Conservation (phyloP, 2,888 invertebrate species). For the Polyommatus icarus region DNA sequence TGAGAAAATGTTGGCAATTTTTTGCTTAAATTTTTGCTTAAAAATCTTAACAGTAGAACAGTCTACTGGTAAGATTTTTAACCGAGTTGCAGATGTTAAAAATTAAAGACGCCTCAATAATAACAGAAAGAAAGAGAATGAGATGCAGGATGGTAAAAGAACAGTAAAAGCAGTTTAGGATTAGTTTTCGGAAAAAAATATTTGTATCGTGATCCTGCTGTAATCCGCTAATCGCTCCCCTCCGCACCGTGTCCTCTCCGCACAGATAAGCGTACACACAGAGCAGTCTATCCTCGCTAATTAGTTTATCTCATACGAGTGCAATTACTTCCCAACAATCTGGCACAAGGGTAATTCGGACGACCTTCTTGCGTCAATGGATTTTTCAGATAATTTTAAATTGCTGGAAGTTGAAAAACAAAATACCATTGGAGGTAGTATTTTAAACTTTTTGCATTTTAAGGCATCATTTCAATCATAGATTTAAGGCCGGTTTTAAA, state of each 20-base stretch:
- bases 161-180: no score
- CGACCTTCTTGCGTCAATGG: constrained; percentile 42
- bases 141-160: no score
- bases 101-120: no score
- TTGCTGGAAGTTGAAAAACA: constrained; percentile 2
- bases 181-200: no score
- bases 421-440: neutral
- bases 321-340: constrained; percentile 73
- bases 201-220: neutral
- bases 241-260: constrained; percentile 40
- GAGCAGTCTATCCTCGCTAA: constrained; percentile 77
- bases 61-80: no score
- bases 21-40: no score
- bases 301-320: constrained; percentile 78
- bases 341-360: constrained; percentile 69
- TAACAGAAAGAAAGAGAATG: no score
- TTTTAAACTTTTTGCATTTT: neutral
- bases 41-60: no score
- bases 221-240: constrained; percentile 39
- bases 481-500: neutral
- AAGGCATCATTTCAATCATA: neutral
- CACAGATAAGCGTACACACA: constrained; percentile 69
- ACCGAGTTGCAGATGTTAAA: no score
- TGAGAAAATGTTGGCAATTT: neutral
- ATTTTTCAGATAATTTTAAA: constrained; percentile 29